Conservation (phyloP, 1,140 invertebrate genomes). For the Pseudomyrmex dendroicus region DNA sequence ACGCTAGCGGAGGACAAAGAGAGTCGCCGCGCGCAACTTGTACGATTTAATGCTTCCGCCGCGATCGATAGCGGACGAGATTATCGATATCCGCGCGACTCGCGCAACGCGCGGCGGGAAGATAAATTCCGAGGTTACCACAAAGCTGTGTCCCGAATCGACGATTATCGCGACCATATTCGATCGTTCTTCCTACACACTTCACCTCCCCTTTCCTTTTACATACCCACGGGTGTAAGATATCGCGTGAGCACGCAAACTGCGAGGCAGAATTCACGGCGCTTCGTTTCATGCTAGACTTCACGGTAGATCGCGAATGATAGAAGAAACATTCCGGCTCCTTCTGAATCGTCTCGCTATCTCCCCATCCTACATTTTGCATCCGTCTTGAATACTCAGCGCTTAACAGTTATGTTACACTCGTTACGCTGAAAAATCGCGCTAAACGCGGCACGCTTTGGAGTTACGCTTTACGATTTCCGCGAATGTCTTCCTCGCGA, state of each 20-base stretch:
- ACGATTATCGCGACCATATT: constrained; percentile 39
- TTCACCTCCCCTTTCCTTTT: constrained; percentile 6
- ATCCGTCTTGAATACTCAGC: constrained; percentile 48
- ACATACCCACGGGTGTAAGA: constrained; percentile 1
- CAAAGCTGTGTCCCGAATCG: constrained; percentile 21
- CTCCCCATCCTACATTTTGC: constrained; percentile 40
- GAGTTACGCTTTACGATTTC: not conserved
- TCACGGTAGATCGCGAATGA: constrained; percentile 19
- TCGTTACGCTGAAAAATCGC: constrained; percentile 49
- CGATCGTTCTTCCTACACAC: not conserved
- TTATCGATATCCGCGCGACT: constrained; percentile 48
- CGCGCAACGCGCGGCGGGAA: not conserved
- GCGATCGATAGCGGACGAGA: constrained; percentile 44
- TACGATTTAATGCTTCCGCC: constrained; percentile 35
- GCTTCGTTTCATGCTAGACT: constrained; percentile 52
- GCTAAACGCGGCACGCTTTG: constrained; percentile 35
- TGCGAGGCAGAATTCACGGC: constrained; percentile 34
- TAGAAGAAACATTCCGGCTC: constrained; percentile 24
- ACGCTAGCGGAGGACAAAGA: not conserved
- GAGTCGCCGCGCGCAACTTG: constrained; percentile 19
- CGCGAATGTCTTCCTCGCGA: not conserved
- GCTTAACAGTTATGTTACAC: constrained; percentile 39
- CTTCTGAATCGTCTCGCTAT: constrained; percentile 48
- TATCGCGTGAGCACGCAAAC: constrained; percentile 42
- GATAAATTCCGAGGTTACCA: constrained; percentile 44